phyloP scores from a whole-genome alignment of 2,113 vertebrate species.

The Cepphus grylle region DNA sequence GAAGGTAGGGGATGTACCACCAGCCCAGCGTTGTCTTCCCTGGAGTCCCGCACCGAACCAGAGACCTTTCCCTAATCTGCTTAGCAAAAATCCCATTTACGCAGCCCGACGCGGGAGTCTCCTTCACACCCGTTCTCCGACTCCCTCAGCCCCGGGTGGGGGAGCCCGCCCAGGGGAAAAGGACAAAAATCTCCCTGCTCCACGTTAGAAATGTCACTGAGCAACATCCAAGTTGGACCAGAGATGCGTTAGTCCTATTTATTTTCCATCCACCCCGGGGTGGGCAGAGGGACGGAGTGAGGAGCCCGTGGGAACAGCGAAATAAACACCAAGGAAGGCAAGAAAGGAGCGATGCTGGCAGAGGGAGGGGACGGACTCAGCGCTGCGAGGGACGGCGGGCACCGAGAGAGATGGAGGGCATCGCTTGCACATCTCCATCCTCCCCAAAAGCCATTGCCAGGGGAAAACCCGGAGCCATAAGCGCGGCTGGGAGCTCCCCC shows the following conservation, averaged over 20 bases:
- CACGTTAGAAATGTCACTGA: not conserved
- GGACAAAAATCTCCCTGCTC: not conserved
- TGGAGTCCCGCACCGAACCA: rapidly evolving
- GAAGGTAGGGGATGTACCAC: not conserved
- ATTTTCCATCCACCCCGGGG: not conserved
- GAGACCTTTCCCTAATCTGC: not conserved
- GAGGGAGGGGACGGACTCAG: not conserved
- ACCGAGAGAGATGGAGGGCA: not conserved
- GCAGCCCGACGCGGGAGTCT: not conserved
- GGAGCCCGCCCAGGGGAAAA: not conserved
- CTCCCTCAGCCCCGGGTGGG: not conserved
- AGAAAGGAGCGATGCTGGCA: not conserved
- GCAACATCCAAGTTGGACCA: not conserved
- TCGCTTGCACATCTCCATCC: not conserved
- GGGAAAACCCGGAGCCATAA: not conserved
- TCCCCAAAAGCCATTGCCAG: not conserved
- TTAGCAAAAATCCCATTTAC: not conserved
- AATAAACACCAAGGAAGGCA: not conserved
- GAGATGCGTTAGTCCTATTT: not conserved
- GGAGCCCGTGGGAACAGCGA: not conserved
- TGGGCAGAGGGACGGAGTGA: not conserved
- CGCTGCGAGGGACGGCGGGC: not conserved
- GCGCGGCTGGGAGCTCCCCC: not conserved
- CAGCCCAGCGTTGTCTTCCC: not conserved
- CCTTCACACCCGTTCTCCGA: not conserved